These are phyloP conservation scores for Nycticryphes semicollaris DNA, from an alignment of 2,113 vertebrate species.

Conservation along the genomic window DNA sequence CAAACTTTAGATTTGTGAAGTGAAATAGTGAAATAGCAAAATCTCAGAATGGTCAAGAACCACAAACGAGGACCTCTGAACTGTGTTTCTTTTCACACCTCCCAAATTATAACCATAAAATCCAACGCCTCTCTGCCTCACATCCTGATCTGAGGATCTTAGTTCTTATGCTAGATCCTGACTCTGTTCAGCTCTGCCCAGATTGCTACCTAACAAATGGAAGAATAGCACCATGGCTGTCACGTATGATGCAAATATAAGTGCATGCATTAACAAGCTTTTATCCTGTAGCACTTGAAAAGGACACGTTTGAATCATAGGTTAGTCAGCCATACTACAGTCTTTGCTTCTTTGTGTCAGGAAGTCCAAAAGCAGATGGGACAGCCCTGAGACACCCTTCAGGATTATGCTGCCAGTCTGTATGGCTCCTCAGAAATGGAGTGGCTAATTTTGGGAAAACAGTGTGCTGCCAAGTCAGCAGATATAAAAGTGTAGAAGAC, in stretches of 20 bases:
- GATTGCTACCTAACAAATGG: neutral
- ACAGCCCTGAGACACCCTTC: neutral
- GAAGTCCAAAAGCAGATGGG: neutral
- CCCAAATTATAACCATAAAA: neutral
- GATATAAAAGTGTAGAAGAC: neutral
- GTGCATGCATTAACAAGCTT: neutral
- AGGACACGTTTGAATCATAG: neutral
- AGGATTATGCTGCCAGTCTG: neutral
- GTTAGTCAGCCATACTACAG: neutral
- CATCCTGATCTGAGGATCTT: neutral
- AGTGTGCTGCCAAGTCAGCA: neutral
- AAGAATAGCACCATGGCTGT: neutral
- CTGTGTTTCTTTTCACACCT: neutral
- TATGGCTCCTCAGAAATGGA: neutral
- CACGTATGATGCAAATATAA: neutral
- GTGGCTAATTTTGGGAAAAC: neutral
- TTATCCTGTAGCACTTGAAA: neutral
- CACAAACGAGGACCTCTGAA: neutral
- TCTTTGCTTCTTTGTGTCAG: neutral
- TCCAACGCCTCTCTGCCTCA: neutral
- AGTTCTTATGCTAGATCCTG: neutral
- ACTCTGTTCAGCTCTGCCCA: neutral
- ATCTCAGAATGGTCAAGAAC: neutral
- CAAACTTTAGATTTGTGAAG: neutral
- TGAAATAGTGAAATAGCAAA: neutral